Percentiles rank a stretch among this genome's conserved stretches.
Conservation (phyloP, 2,113 vertebrate genomes). For the Onychorhynchus coronatus region DNA sequence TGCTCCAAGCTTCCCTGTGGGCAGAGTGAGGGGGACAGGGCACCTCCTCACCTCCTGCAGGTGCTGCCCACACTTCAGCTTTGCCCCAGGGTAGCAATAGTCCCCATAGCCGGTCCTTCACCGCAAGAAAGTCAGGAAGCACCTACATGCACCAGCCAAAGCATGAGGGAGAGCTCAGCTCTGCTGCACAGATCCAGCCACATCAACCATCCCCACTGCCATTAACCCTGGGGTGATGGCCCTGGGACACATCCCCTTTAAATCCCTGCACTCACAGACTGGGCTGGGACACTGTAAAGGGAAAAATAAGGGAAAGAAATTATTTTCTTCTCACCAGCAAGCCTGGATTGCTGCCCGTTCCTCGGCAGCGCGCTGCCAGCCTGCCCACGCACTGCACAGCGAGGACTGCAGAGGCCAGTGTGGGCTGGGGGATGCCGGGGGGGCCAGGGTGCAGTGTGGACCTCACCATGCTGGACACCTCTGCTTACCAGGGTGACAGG, state of each 20-base stretch:
- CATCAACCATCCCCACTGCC: neutral
- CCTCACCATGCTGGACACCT: neutral
- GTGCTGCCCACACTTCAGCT: neutral
- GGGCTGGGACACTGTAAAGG: neutral
- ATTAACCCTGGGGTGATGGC: accelerated
- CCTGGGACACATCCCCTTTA: neutral
- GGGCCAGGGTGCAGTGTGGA: accelerated
- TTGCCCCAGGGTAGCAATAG: neutral
- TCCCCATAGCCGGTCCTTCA: neutral
- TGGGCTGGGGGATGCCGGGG: neutral
- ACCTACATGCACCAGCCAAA: neutral
- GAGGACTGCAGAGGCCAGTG: constrained; percentile 19
- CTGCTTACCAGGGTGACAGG: neutral
- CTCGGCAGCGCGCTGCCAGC: constrained; percentile 18
- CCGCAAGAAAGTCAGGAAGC: neutral
- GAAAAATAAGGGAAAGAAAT: constrained; percentile 57
- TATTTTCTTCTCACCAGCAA: constrained; percentile 28
- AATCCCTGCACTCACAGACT: neutral
- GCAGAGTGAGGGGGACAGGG: neutral
- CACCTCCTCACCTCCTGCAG: accelerated
- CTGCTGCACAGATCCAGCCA: accelerated
- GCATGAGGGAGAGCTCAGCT: neutral
- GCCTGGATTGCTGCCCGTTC: constrained; percentile 57
- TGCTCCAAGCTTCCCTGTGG: neutral
- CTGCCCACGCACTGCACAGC: constrained; percentile 36